These are phyloP conservation scores for Pandemis heparana DNA, from an alignment of 2,888 invertebrate genomes.

Conservation along the genomic window DNA sequence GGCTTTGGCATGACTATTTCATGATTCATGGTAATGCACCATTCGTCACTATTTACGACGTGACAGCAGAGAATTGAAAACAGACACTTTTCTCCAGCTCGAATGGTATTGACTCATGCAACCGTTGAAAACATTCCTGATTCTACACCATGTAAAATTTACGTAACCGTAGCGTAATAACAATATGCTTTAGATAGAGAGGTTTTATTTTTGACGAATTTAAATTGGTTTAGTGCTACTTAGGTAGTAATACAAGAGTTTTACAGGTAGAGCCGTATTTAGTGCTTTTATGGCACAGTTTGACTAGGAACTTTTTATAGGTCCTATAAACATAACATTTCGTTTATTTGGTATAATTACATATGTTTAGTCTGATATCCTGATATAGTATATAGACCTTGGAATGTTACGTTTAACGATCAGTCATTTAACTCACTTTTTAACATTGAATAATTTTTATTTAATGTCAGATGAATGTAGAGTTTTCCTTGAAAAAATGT, in stretches of 20 bases:
- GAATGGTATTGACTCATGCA: constrained; percentile 32
- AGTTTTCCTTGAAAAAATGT: neutral
- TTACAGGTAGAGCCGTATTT: neutral
- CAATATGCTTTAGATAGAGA: neutral
- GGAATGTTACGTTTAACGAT: too few species aligned
- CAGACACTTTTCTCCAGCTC: constrained; percentile 7
- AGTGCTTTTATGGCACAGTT: neutral
- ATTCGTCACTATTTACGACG: constrained; percentile 29
- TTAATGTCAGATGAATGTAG: neutral
- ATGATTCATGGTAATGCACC: constrained; percentile 27
- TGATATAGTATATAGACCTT: too few species aligned
- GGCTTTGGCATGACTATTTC: constrained; percentile 17
- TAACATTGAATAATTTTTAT: neutral
- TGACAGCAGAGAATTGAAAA: constrained; percentile 30
- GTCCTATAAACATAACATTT: neutral
- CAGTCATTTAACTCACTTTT: too few species aligned
- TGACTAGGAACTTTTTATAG: neutral
- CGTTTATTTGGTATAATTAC: neutral
- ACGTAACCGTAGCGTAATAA: neutral
- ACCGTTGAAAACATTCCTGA: constrained; percentile 9
- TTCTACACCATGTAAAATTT: neutral
- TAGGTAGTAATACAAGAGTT: neutral
- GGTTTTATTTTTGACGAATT: constrained; percentile 7
- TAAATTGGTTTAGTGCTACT: constrained; percentile 9
- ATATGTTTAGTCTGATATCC: too few species aligned